A percentile compares a stretch with the other conserved stretches of the same genome.
Evolutionary conservation across 64 coral and sea anemone genomes (phyloP).

Genomic region (Montipora capricornis): DNA sequence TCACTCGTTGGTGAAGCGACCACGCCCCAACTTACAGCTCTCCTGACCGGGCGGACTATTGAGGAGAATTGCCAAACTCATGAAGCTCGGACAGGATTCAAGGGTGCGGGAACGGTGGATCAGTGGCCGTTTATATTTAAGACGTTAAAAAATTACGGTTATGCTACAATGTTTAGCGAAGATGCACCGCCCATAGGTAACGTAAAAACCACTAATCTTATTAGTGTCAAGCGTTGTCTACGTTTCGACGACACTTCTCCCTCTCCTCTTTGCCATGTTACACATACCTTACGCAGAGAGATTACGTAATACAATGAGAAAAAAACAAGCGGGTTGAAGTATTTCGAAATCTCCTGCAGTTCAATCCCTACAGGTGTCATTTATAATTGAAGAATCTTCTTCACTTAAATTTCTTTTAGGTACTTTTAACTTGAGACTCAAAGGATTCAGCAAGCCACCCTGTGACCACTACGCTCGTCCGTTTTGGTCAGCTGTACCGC

Average conservation of each 20-base stretch:
- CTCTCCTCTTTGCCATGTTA: too few species aligned
- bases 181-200: conserved; percentile 84
- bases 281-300: too few species aligned
- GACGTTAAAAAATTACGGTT: conserved; percentile 71
- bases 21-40: conserved; percentile 85
- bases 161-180: conserved; percentile 94
- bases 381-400: background rate
- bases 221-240: background rate
- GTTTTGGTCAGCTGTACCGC: conserved; percentile 89
- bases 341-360: too few species aligned
- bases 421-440: conserved; percentile 79
- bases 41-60: conserved; percentile 82
- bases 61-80: conserved; percentile 78
- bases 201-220: background rate
- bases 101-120: conserved; percentile 57
- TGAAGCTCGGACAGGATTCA: conserved; percentile 73
- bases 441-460: conserved; percentile 77
- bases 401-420: conserved; percentile 16
- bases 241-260: too few species aligned
- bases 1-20: conserved; percentile 88
- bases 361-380: too few species aligned
- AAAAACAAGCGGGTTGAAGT: too few species aligned
- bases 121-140: conserved; percentile 93
- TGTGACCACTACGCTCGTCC: conserved; percentile 85
- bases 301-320: too few species aligned